These are phyloP conservation scores for Leptodactylus fallax DNA, from an alignment of 2,797 vertebrate species.

Conservation along the genomic window DNA sequence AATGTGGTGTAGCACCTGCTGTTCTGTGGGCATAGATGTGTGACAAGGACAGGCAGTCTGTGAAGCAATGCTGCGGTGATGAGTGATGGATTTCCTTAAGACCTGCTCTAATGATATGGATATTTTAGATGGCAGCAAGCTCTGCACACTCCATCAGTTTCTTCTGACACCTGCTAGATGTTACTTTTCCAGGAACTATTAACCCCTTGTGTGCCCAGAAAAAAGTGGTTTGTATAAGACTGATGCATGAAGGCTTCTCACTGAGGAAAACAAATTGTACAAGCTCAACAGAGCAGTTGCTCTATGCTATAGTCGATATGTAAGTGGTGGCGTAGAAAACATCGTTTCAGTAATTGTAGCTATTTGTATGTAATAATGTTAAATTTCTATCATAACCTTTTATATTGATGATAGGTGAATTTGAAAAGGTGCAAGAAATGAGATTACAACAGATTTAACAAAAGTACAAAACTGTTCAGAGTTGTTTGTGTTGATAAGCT, in stretches of 20 bases:
- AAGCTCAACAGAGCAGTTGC: background rate
- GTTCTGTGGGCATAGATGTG: slow-evolving; percentile 42
- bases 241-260: slow-evolving; percentile 2
- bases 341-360: background rate
- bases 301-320: background rate
- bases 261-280: slow-evolving; percentile 42
- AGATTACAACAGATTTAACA: too few relatives aligned
- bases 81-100: slow-evolving; percentile 57
- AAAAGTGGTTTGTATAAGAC: slow-evolving; percentile 11
- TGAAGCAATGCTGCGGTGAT: slow-evolving; percentile 42
- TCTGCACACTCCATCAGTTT: slow-evolving; percentile 53
- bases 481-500: too few relatives aligned
- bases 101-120: slow-evolving; percentile 59
- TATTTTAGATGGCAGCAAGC: slow-evolving; percentile 52
- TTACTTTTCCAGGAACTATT: slow-evolving; percentile 47
- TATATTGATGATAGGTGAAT: too few relatives aligned
- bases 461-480: too few relatives aligned
- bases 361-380: background rate
- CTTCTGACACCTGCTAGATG: slow-evolving; percentile 46
- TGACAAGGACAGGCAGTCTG: slow-evolving; percentile 54
- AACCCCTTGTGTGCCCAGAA: slow-evolving; percentile 37
- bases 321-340: background rate
- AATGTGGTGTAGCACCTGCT: slow-evolving; percentile 23
- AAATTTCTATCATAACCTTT: background rate
- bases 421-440: too few relatives aligned